phyloP scores from a whole-genome alignment of 2,797 vertebrate species.

The Arctocebus calabarensis region DNA sequence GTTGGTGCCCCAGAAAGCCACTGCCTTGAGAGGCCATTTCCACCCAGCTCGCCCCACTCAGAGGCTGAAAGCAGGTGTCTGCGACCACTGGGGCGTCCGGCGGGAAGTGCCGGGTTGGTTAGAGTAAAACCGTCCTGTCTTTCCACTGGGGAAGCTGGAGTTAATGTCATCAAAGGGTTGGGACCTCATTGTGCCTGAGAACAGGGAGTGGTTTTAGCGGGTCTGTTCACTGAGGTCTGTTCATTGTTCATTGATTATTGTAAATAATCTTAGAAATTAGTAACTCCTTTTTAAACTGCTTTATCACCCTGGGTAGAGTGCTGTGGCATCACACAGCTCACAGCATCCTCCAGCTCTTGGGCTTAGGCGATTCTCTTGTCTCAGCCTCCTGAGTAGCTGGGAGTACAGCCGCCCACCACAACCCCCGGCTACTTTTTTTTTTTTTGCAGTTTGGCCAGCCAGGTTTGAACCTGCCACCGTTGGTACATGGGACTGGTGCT shows the following conservation, averaged over 20 bases:
- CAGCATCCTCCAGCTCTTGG: too few species aligned
- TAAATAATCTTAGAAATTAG: not conserved
- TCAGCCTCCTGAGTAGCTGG: too few species aligned
- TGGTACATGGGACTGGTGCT: too few species aligned
- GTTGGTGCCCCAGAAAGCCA: fast-evolving
- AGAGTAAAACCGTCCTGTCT: not conserved
- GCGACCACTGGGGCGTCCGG: not conserved
- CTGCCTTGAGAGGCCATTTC: not conserved
- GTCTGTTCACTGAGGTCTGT: fast-evolving
- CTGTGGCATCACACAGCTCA: too few species aligned
- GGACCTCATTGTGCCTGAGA: not conserved
- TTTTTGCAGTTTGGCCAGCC: too few species aligned
- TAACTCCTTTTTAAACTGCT: not conserved
- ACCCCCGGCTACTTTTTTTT: too few species aligned
- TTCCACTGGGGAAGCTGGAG: not conserved
- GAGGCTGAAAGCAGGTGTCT: not conserved
- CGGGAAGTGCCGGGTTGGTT: not conserved
- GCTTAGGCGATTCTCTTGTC: too few species aligned
- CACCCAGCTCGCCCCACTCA: not conserved
- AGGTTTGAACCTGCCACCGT: too few species aligned
- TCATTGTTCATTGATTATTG: fast-evolving
- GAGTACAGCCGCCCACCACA: too few species aligned
- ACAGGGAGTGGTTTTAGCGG: fast-evolving
- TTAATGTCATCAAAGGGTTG: not conserved
- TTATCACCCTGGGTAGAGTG: not conserved